Evolutionary conservation across 64 coral and sea anemone species (phyloP).

Genomic region (Dendronephthya gigantea): DNA sequence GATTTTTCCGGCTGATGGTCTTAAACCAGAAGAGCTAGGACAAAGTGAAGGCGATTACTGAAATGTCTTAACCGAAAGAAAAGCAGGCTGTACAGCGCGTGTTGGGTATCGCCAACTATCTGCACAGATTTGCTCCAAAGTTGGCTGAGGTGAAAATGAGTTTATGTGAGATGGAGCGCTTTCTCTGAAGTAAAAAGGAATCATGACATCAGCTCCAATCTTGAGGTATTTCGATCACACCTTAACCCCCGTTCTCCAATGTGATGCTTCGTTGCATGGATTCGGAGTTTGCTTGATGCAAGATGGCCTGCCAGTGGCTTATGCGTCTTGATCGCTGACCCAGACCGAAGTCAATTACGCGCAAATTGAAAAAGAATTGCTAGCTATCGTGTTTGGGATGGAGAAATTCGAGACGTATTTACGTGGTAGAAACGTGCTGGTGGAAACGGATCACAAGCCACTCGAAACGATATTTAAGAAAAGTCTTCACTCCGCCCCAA

Average conservation of each 20-base stretch:
- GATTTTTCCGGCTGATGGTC: too few relatives aligned
- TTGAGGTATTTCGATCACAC: background rate
- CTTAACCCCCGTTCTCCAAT: conserved; percentile 20
- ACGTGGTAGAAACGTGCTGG: conserved; percentile 7
- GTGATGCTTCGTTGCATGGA: conserved; percentile 23
- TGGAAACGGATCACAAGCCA: conserved; percentile 51
- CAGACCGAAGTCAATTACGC: background rate
- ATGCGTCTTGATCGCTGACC: conserved; percentile 18
- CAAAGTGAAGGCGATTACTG: conserved; percentile 29
- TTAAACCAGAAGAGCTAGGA: background rate
- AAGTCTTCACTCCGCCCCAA: conserved; percentile 24
- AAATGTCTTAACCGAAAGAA: conserved; percentile 27
- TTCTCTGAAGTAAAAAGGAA: background rate
- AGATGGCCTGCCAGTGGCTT: background rate
- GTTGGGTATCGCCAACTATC: conserved; percentile 30
- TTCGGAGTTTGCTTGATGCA: background rate
- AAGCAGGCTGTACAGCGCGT: conserved; percentile 38
- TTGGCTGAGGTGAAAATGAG: conserved; percentile 13
- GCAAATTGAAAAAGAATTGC: conserved; percentile 30
- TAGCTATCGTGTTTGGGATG: conserved; percentile 17
- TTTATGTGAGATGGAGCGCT: conserved; percentile 35
- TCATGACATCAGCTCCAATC: background rate
- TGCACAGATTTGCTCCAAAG: conserved; percentile 31
- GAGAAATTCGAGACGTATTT: conserved; percentile 23
- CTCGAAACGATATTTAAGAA: conserved; percentile 43